Evolutionary conservation across 2,113 vertebrate genomes (phyloP).

Genomic region (Phainopepla nitens): DNA sequence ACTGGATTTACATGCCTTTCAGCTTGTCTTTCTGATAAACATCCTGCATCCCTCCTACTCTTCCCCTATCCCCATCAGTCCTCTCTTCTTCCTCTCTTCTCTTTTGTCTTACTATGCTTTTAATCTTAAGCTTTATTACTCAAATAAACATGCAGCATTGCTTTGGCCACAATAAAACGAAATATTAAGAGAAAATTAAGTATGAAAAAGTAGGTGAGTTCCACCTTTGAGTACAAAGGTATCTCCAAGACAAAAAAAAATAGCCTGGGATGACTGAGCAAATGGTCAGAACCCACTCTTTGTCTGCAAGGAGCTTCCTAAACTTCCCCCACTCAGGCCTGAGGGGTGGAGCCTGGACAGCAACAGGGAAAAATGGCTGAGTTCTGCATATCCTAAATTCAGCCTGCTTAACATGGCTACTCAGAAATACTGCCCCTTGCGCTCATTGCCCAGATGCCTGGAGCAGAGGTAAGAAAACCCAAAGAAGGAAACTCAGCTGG

Average conservation of each 20-base stretch:
- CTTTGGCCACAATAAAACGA: not conserved
- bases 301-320: not conserved
- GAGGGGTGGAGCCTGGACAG: not conserved
- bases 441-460: rapidly evolving
- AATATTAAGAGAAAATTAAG: not conserved
- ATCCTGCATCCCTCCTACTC: not conserved
- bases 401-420: rapidly evolving
- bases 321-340: not conserved
- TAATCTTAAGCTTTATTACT: not conserved
- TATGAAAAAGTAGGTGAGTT: not conserved
- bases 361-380: rapidly evolving
- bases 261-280: rapidly evolving
- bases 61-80: not conserved
- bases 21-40: not conserved
- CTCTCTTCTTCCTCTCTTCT: not conserved
- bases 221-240: not conserved
- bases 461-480: not conserved
- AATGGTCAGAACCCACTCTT: not conserved
- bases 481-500: not conserved
- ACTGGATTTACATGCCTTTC: conserved; percentile 30
- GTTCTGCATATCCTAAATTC: not conserved
- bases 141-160: not conserved
- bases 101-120: not conserved
- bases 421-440: not conserved
- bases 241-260: too few relatives aligned